phyloP scores from a whole-genome alignment of 53 echinoderm and acorn worm species.

The Holothuria leucospilota region DNA sequence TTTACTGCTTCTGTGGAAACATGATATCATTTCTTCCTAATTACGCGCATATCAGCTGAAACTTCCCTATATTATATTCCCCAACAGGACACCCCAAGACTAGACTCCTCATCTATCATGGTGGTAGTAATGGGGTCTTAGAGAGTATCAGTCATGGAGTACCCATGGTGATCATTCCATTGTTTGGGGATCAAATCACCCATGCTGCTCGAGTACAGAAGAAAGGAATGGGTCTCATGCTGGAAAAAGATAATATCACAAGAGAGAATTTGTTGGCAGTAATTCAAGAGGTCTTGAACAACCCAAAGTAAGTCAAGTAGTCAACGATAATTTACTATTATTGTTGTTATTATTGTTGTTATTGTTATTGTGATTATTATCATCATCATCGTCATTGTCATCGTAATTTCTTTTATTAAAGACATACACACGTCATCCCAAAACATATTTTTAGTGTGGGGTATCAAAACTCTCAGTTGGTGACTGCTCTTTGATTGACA shows the following conservation, averaged over 20 bases:
- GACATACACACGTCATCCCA: too few relatives aligned
- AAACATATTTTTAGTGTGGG: neutral
- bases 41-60: too few relatives aligned
- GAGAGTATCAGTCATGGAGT: slow-evolving; percentile 83
- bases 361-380: neutral
- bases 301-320: slow-evolving; percentile 10
- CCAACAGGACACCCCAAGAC: neutral
- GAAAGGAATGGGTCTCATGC: slow-evolving; percentile 73
- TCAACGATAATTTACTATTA: too few relatives aligned
- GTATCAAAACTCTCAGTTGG: too few relatives aligned
- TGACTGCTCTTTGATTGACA: too few relatives aligned
- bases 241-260: slow-evolving; percentile 67
- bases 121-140: slow-evolving; percentile 79
- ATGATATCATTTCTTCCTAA: too few relatives aligned
- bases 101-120: slow-evolving; percentile 73
- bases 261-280: slow-evolving; percentile 51
- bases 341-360: too few relatives aligned
- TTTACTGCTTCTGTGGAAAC: too few relatives aligned
- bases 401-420: too few relatives aligned
- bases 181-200: slow-evolving; percentile 77
- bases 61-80: neutral
- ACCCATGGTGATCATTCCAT: slow-evolving; percentile 78
- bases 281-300: slow-evolving; percentile 2
- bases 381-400: neutral
- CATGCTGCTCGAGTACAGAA: slow-evolving; percentile 66